Base-by-base conservation (phyloP, 2,888 invertebrate species). In the Elaeidobius kamerunicus region DNA sequence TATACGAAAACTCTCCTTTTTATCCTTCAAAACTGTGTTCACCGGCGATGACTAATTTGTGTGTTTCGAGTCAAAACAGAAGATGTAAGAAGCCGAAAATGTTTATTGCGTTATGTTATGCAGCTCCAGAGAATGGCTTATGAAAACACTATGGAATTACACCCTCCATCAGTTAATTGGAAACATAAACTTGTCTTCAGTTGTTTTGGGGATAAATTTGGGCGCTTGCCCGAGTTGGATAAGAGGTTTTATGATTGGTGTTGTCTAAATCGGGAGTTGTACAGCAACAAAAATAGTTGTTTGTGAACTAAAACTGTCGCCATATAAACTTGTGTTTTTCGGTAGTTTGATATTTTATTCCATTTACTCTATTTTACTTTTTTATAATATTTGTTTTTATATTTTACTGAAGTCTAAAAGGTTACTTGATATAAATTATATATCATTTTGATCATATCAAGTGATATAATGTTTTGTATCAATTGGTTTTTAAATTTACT, bases 151-250 rank as follows among this genome's bases (percentile, higher is more conserved):
- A 32, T 11, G 42, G 49, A 42, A 42, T 49, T 49, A 49, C 49
- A 49, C 49, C 49, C 49, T 49, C 41, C 42, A 49, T 49, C 36
- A 50, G 38, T 43, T 50, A 50, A 50, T 50, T 50, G 43, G 38
- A 43, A 50, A 43, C 50, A 50, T 50, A 50, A 50, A 50, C 50
- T 43, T 50, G 50, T 50, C 43, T 43, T 43, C 43, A 28, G 38
- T 23, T 41, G 43, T 50, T 43, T 28, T 36, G 38, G 50, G 38
- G 32, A 43, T 27, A 42, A 36, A 41, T 32, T n/a, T 15, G 27
- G 23, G 23, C 43, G 50, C 38, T 50, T 50, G 34, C 17, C 27
- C 41, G 48, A 40, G 49, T 32, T 32, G 39, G 23, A 16, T 16
- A 12, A 28, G 32, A 30, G 34, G 18, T 48, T 48, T 48, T 48